Base-by-base conservation (phyloP, 2,888 invertebrate species). In the Luperina nickerlii region DNA sequence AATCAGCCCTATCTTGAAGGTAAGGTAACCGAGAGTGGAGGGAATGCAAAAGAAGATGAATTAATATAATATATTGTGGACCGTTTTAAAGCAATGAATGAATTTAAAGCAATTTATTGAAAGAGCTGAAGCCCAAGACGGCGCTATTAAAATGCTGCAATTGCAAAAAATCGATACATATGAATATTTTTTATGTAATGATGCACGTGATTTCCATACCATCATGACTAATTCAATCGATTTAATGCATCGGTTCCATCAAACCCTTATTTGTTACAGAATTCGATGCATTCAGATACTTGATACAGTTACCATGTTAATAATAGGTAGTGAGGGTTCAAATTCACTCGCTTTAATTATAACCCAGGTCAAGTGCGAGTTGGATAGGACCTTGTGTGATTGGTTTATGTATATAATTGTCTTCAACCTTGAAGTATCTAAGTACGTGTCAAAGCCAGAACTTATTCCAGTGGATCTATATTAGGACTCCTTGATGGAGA, bases 291-390 rank as follows among this genome's bases (percentile, higher is more conserved):
- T 72, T 71, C 24, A 9, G 57, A 32, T 45, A 75, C 20, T 65
- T 32, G 32, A 81, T 76, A 70, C 2, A 82, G 70, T 76, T 81
- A 73, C 51, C 1, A n/a, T 32, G n/a, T 48, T 32, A 18, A 18
- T 20, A 60, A 42, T 15, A 4, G 20, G 9, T 27, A 27, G 9
- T 51, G 13, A 13, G 6, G 48, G 45, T 18, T 60, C n/a, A 18
- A 69, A 81, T 66, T 57, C 18, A 42, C 11, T 81, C 15, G 66
- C 51, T 60, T 38, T 27, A n/a, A 68, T 48, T 51, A 18, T 32
- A 63, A 72, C 38, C 7, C 24, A 6, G 24, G 48, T 2, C 62
- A 77, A 74, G 74, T 63, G 65, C 54, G 65, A 81, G n/a, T 51
- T 18, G n/a, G 45, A 67, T 7, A 20, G 20, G 66, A 18, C 18